Evolutionary conservation across 2,113 vertebrate species (phyloP).

Genomic region (Lasiurus cinereus): DNA sequence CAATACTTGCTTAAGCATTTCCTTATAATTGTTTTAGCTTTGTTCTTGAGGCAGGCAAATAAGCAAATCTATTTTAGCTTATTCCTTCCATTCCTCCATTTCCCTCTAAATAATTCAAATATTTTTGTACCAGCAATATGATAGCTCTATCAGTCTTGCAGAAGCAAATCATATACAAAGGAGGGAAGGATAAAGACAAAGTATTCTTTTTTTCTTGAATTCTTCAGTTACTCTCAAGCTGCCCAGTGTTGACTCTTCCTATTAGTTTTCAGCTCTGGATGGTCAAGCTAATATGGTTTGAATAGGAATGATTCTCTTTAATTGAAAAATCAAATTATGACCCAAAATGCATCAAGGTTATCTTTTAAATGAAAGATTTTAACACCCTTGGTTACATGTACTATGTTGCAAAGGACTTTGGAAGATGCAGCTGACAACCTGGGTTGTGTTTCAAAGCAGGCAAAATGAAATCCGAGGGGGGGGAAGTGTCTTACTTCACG

Average conservation of each 20-base stretch:
- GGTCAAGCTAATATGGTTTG: background rate
- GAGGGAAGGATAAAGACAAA: background rate
- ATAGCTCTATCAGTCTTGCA: background rate
- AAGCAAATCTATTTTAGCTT: background rate
- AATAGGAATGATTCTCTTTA: conserved; percentile 18
- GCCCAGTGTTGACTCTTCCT: background rate
- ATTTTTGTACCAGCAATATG: background rate
- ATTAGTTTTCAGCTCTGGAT: background rate
- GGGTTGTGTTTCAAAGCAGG: background rate
- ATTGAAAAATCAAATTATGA: background rate
- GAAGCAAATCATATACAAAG: background rate
- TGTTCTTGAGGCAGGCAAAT: background rate
- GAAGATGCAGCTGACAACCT: background rate
- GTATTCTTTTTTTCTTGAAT: background rate
- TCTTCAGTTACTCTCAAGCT: background rate
- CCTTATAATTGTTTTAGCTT: background rate
- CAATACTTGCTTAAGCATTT: background rate
- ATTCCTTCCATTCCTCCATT: background rate
- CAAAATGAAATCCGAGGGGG: background rate
- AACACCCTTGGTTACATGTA: background rate
- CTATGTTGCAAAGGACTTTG: background rate
- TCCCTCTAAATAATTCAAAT: background rate
- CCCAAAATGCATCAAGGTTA: background rate
- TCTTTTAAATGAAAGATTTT: conserved; percentile 4
- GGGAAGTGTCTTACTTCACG: background rate